phyloP scores from a whole-genome alignment of 2,888 invertebrate genomes.

The Theretra japonica region DNA sequence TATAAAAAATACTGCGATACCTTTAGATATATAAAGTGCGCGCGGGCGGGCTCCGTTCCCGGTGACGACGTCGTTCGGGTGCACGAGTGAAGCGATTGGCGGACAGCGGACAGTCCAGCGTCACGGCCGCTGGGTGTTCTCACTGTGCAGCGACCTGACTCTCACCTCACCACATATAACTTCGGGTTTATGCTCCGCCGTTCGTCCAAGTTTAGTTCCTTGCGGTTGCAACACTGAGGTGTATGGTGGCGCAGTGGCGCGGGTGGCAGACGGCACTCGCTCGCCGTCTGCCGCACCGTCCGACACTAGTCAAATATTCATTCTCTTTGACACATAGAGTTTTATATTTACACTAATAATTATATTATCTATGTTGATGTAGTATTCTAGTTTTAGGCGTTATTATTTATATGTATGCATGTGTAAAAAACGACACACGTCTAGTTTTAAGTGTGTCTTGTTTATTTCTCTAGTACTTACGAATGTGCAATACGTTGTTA shows the following conservation, averaged over 20 bases:
- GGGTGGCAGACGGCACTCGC: constrained; percentile 33
- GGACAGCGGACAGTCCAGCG: not conserved
- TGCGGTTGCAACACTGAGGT: constrained; percentile 20
- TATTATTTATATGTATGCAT: constrained; percentile 79
- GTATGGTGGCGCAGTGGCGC: constrained; percentile 27
- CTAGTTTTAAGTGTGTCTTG: constrained; percentile 66
- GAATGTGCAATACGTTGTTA: constrained; percentile 81
- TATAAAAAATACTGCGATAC: constrained; percentile 71
- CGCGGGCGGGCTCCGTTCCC: constrained; percentile 55
- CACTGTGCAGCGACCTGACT: not conserved
- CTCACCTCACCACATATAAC: not conserved
- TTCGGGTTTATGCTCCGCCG: not conserved
- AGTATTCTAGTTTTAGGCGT: constrained; percentile 84
- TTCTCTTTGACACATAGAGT: constrained; percentile 82
- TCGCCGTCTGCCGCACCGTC: constrained; percentile 61
- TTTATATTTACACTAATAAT: constrained; percentile 86
- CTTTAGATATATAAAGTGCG: constrained; percentile 76
- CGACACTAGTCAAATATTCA: constrained; percentile 85
- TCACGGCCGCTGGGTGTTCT: not conserved
- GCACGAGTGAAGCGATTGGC: not conserved
- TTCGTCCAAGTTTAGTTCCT: constrained; percentile 8
- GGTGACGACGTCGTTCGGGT: not conserved
- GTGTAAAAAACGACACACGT: constrained; percentile 62
- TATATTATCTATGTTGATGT: constrained; percentile 81
- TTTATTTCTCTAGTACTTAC: constrained; percentile 69